Base-by-base conservation (phyloP, 2,888 invertebrate species). In the Hedya salicella region DNA sequence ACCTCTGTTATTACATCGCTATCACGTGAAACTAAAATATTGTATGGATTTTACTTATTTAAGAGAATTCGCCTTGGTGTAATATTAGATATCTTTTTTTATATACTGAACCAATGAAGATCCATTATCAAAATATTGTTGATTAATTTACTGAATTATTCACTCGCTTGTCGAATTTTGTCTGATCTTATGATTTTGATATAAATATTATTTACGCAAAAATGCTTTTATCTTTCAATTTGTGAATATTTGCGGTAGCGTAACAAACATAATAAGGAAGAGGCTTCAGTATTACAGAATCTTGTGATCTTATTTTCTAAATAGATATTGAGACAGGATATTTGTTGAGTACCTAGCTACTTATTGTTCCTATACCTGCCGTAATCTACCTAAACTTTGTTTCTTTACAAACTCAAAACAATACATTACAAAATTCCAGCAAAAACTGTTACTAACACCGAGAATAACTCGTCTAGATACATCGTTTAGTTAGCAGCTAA, bases 391-490 rank as follows among this genome's bases (percentile, higher is more conserved):
- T 42, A 42, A 42, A 16, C 56, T 30, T 13, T 44, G 13, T 17
- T 44, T 16, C 25, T 44, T 56, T 42, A 30, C 13, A 52, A 62
- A 40, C 30, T 36, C 52, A 14, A 65, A 25, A 52, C 46, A 60
- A 65, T 50, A 56, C 19, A 62, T 59, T 52, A 40, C 46, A 30
- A 65, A 53, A 53, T 53, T 42, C 46, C 36, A 52, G 46, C 52
- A 60, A 60, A 64, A 65, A 65, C 44, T 64, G 59, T 65, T 65
- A 60, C 65, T 46, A 40, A 53, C 59, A 46, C 46, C 46, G 32
- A 65, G 52, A 68, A 68, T 68, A 64, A 60, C 48, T 64, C 30
- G 64, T 60, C 60, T 68, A 48, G 56, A 60, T 54, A 49, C 49
- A 63, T 56, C 64, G 44, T 60, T 59, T 53, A 54, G 64, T 60